Evolutionary conservation across 2,797 vertebrate species (phyloP).

Genomic region (Nannoperca obscura): DNA sequence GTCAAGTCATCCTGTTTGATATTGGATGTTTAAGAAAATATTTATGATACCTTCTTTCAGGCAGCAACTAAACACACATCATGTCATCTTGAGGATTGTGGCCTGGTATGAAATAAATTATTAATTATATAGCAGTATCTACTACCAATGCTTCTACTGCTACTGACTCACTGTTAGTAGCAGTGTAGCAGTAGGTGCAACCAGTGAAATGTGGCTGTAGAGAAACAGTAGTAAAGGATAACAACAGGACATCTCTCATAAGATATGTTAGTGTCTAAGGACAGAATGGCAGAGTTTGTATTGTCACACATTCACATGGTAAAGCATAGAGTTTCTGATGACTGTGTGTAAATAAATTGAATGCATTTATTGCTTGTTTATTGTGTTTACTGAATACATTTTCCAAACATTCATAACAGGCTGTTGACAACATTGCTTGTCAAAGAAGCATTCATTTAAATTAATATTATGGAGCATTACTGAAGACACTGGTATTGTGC

Average conservation of each 20-base stretch:
- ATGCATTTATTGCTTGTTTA: neutral
- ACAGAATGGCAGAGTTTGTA: neutral
- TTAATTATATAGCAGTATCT: constrained; percentile 23
- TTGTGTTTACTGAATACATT: neutral
- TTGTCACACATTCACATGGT: neutral
- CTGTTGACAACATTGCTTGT: neutral
- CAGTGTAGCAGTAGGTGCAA: neutral
- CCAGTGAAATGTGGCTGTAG: neutral
- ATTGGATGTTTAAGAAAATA: constrained; percentile 48
- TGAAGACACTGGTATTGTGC: neutral
- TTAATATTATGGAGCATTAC: neutral
- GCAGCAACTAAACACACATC: constrained; percentile 10
- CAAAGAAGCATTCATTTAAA: neutral
- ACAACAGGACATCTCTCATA: neutral
- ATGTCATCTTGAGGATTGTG: constrained; percentile 24
- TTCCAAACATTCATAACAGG: neutral
- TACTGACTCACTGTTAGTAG: constrained; percentile 6
- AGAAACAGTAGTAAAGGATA: neutral
- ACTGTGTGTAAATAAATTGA: too few relatives aligned
- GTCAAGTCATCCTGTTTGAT: constrained; percentile 50
- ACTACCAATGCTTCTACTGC: constrained; percentile 7
- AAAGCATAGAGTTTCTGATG: neutral
- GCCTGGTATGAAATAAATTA: constrained; percentile 22
- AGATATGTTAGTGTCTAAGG: neutral
- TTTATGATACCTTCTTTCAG: constrained; percentile 36